A percentile compares a stretch with the other conserved stretches of the same genome.
Evolutionary conservation across 2,888 invertebrate genomes (phyloP).

Genomic region (Mantis religiosa): DNA sequence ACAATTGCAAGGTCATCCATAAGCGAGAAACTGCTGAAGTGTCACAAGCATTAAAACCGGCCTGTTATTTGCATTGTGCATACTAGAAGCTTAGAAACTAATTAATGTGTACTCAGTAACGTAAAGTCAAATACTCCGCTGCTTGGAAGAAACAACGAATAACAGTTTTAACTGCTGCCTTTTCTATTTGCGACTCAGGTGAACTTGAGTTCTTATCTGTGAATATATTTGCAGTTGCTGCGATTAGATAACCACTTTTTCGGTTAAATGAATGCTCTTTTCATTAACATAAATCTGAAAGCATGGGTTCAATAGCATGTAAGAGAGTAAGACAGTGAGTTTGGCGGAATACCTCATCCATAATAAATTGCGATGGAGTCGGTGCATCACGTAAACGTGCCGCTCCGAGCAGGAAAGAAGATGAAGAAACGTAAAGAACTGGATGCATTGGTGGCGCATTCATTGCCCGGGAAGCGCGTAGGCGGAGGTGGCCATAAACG

Average conservation of each 20-base stretch:
- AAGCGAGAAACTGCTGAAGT: background rate
- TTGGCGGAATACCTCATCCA: background rate
- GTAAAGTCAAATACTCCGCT: background rate
- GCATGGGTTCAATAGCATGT: background rate
- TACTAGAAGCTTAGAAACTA: too few species aligned
- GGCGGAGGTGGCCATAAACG: conserved; percentile 28
- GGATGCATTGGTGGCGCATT: conserved; percentile 62
- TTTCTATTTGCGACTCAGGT: too few species aligned
- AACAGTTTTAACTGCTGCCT: too few species aligned
- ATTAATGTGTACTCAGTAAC: background rate
- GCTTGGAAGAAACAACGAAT: too few species aligned
- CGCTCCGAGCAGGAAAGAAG: conserved; percentile 60
- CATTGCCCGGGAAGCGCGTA: conserved; percentile 37
- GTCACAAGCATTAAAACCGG: background rate
- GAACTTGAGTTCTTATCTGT: background rate
- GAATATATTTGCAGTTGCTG: background rate
- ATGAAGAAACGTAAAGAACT: conserved; percentile 73
- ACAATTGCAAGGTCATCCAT: background rate
- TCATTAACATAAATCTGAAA: background rate
- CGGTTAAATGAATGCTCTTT: too few species aligned
- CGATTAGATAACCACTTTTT: background rate
- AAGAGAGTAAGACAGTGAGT: background rate
- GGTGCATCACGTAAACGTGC: conserved; percentile 58
- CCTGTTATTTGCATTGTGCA: background rate
- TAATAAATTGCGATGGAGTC: conserved; percentile 41